Percentiles rank a stretch among this genome's conserved stretches.
These are phyloP conservation scores for Synanthedon andrenaeformis DNA, from an alignment of 2,888 invertebrate species.

Conservation along the genomic window DNA sequence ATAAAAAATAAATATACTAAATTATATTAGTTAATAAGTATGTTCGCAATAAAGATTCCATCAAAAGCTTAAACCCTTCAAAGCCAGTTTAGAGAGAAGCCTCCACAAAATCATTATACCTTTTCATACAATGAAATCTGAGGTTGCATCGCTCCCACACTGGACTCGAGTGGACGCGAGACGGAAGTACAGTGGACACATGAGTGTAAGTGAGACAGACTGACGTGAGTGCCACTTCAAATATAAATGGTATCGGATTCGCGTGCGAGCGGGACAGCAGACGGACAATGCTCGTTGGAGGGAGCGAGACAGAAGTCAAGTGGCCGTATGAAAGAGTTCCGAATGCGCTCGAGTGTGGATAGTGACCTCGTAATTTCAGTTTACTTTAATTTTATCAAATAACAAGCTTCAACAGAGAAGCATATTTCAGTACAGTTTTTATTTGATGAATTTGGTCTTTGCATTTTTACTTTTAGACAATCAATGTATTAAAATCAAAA, in stretches of 20 bases:
- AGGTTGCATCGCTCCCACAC: slow-evolving; percentile 8
- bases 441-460: background rate
- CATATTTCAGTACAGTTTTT: background rate
- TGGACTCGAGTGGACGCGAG: slow-evolving; percentile 5
- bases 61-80: slow-evolving; percentile 1
- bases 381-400: background rate
- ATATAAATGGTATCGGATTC: slow-evolving; percentile 64
- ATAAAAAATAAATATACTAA: background rate
- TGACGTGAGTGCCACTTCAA: slow-evolving; percentile 42
- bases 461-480: too few species aligned
- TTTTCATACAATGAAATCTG: slow-evolving; percentile 6
- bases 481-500: too few species aligned
- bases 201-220: slow-evolving; percentile 2
- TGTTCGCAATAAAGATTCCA: background rate
- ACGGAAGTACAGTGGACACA: background rate
- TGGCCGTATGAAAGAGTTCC: slow-evolving; percentile 7
- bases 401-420: too few species aligned
- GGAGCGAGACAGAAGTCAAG: slow-evolving; percentile 8
- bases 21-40: background rate
- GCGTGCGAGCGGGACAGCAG: slow-evolving; percentile 20
- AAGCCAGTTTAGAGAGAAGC: background rate
- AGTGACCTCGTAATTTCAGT: slow-evolving; percentile 3
- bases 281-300: slow-evolving; percentile 4
- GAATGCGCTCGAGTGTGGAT: slow-evolving; percentile 10
- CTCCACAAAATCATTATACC: slow-evolving; percentile 6